Conservation (phyloP, 1,140 invertebrate species). For the Calliphora vicina region DNA sequence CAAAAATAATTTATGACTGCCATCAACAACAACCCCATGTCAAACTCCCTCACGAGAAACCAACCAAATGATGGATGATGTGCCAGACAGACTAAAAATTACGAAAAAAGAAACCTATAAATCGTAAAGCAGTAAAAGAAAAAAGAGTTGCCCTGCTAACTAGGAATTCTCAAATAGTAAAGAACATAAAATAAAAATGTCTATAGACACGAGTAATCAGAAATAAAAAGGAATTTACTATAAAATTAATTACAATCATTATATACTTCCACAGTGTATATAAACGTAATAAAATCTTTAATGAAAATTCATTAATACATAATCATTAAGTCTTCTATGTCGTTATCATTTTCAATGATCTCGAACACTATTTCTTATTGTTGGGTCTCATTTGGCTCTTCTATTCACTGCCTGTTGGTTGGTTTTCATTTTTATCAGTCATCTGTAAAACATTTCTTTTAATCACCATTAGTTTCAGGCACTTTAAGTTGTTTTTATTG, state of each 20-base stretch:
- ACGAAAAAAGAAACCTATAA: neutral
- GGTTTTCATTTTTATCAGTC: constrained; percentile 1
- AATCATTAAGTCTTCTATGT: neutral
- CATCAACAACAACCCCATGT: neutral
- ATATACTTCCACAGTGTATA: neutral
- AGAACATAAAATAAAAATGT: too few species aligned
- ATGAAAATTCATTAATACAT: neutral
- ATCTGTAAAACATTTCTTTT: constrained; percentile 7
- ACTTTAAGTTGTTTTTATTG: neutral
- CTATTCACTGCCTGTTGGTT: neutral
- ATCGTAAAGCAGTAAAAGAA: neutral
- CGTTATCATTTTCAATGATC: neutral
- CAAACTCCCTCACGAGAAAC: neutral
- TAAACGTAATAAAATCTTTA: neutral
- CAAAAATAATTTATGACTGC: neutral
- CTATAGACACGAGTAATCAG: too few species aligned
- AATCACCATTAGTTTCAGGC: constrained; percentile 5
- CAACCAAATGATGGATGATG: neutral
- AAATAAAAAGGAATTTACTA: neutral
- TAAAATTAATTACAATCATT: neutral
- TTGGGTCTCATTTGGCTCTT: neutral
- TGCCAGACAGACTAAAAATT: neutral
- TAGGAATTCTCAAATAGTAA: too few species aligned
- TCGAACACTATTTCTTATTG: neutral
- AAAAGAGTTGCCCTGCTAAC: neutral